phyloP scores from a whole-genome alignment of 1,140 invertebrate genomes.

The Pissodes strobi region DNA sequence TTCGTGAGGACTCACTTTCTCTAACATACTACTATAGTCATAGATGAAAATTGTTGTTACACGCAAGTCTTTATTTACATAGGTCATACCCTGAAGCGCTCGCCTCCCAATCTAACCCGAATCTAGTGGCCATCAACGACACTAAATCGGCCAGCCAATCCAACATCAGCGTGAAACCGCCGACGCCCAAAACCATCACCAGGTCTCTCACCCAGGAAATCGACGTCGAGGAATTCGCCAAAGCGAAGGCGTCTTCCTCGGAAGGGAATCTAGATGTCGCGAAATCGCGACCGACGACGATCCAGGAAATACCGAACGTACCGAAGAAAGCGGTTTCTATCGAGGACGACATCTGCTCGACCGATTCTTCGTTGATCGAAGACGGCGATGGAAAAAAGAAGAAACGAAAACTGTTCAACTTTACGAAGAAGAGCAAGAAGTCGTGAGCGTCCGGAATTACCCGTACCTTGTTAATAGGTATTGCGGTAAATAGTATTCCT shows the following conservation, averaged over 20 bases:
- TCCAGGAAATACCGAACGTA: slow-evolving; percentile 42
- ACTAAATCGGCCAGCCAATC: slow-evolving; percentile 36
- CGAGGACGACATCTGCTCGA: slow-evolving; percentile 55
- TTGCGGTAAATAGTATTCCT: no score
- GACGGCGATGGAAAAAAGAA: slow-evolving; percentile 54
- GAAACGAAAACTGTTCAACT: slow-evolving; percentile 54
- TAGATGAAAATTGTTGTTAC: no score
- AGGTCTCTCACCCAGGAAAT: slow-evolving; percentile 49
- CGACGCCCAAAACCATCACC: slow-evolving; percentile 32
- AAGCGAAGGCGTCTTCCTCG: slow-evolving; percentile 55
- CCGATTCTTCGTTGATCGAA: slow-evolving; percentile 54
- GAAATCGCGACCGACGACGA: slow-evolving; percentile 41
- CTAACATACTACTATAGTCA: no score
- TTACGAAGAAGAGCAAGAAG: slow-evolving; percentile 49
- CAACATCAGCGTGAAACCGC: slow-evolving; percentile 32
- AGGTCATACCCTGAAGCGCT: slow-evolving; percentile 27
- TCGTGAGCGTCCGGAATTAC: no score
- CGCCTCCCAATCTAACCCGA: not conserved
- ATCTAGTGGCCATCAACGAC: slow-evolving; percentile 10
- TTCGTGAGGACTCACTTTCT: no score
- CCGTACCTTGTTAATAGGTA: no score
- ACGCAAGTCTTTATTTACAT: no score
- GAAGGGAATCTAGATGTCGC: slow-evolving; percentile 57
- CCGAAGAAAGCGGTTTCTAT: slow-evolving; percentile 34
- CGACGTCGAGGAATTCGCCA: slow-evolving; percentile 48